Evolutionary conservation across 2,797 vertebrate genomes (phyloP), one percentile per base, ranked within the genome.

Genomic region (Trichosurus vulpecula): DNA sequence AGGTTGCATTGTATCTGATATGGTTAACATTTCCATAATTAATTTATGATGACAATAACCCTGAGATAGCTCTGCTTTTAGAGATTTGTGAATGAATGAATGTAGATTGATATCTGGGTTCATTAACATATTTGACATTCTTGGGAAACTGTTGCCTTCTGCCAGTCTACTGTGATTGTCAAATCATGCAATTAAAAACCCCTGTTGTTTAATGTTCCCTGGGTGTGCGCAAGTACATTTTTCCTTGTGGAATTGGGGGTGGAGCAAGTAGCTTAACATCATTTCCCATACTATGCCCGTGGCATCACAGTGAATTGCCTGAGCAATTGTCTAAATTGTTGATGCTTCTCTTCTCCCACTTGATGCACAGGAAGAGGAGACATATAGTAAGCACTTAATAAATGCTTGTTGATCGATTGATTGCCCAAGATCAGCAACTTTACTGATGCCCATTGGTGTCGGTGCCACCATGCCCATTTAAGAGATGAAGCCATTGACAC

Each of bases 1-100:
- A 98, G 98, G 98, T 98, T 98, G 98, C 99, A 99, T 98, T 98
- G 95, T 98, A 98, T 98, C 98, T 98, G 98, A 99, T 99, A 99
- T 98, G 98, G 98, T 98, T 99, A 98, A 98, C 98, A 98, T 98
- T 99, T 98, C 97, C 98, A 97, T 98, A 98, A 99, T 98, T 98
- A 99, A 99, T 98, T 98, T 98, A 98, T 98, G 98, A 98, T 97
- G 98, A 98, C 98, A 98, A 94, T 98, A 98, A 98, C 98, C 97
- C 98, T 92, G 96, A 98, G 97, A 98, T 98, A 98, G 98, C 98
- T 97, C 98, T 99, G 98, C 98, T 98, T 56, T 56, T 98, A 98
- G 98, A 98, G 98, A 98, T 98, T 98, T 98, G 96, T 98, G 97
- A 97, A 98, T 97, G 97, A 98, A 96, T 98, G 98, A 98, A 98